phyloP scores from a whole-genome alignment of 2,888 invertebrate species.

The Sesia bembeciformis region DNA sequence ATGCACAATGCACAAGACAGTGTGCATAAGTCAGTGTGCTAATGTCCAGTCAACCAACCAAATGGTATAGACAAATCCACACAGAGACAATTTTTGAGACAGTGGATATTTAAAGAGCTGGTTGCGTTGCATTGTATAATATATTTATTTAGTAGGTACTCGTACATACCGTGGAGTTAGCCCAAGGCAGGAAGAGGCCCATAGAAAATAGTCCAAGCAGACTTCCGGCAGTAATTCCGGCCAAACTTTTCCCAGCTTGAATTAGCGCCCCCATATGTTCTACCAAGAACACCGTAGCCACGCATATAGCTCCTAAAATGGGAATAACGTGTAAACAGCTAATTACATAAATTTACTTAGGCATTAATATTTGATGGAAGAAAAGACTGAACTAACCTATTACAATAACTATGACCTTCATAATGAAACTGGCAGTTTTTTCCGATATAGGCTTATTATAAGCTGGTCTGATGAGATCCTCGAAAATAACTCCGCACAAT shows the following conservation, averaged over 20 bases:
- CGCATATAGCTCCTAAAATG: constrained; percentile 73
- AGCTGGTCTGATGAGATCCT: constrained; percentile 80
- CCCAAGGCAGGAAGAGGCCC: constrained; percentile 81
- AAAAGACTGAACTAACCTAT: constrained; percentile 49
- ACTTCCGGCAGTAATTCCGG: constrained; percentile 82
- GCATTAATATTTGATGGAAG: neutral
- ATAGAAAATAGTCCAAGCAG: constrained; percentile 80
- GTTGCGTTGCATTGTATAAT: too few species aligned
- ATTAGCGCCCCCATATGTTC: constrained; percentile 82
- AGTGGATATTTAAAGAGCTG: too few species aligned
- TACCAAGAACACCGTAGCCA: constrained; percentile 80
- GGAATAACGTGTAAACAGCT: neutral
- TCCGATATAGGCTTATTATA: constrained; percentile 78
- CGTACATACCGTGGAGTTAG: constrained; percentile 75
- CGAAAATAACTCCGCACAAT: constrained; percentile 83
- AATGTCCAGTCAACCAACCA: too few species aligned
- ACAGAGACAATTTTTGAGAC: too few species aligned
- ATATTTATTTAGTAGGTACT: neutral
- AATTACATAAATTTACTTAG: neutral
- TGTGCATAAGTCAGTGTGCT: too few species aligned
- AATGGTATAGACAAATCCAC: too few species aligned
- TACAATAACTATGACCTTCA: constrained; percentile 80
- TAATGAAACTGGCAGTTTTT: constrained; percentile 77
- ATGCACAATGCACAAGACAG: too few species aligned
- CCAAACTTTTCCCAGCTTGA: constrained; percentile 81